Conservation (phyloP, 2,888 invertebrate genomes). For the Philaethria dido region DNA sequence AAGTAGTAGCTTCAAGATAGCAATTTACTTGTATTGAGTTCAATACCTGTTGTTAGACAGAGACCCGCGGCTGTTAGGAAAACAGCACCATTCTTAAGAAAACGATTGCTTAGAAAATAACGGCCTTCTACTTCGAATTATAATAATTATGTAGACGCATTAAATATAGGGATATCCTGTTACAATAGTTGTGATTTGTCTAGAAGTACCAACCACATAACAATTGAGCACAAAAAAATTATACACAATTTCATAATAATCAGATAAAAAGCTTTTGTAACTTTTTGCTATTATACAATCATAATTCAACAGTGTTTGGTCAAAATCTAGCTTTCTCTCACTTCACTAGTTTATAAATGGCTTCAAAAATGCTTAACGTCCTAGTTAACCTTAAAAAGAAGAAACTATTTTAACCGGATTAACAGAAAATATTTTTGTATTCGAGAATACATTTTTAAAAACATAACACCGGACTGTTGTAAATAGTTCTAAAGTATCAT, state of each 20-base stretch:
- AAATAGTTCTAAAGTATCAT: no score
- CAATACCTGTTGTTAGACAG: slow-evolving; percentile 45
- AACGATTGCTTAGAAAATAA: slow-evolving; percentile 51
- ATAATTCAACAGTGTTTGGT: slow-evolving; percentile 31
- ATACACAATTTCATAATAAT: slow-evolving; percentile 32
- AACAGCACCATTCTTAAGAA: slow-evolving; percentile 50
- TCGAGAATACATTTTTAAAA: no score
- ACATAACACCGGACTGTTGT: no score
- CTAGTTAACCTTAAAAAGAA: slow-evolving; percentile 8
- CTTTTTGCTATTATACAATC: slow-evolving; percentile 27
- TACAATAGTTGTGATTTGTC: no score
- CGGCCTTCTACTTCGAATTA: slow-evolving; percentile 27
- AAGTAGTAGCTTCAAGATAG: slow-evolving; percentile 35
- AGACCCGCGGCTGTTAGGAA: slow-evolving; percentile 56
- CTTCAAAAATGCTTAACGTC: slow-evolving; percentile 17
- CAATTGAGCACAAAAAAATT: background rate
- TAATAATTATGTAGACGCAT: slow-evolving; percentile 15
- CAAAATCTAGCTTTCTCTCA: slow-evolving; percentile 42
- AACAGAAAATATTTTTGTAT: no score
- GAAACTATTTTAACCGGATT: no score
- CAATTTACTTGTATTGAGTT: slow-evolving; percentile 45
- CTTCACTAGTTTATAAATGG: slow-evolving; percentile 11
- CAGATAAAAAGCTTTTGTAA: slow-evolving; percentile 26
- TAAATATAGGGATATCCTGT: no score
- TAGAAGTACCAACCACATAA: slow-evolving; percentile 1